These are phyloP conservation scores for Macrotrachela quadricornifera DNA, from an alignment of 1,140 invertebrate species.

Conservation along the genomic window DNA sequence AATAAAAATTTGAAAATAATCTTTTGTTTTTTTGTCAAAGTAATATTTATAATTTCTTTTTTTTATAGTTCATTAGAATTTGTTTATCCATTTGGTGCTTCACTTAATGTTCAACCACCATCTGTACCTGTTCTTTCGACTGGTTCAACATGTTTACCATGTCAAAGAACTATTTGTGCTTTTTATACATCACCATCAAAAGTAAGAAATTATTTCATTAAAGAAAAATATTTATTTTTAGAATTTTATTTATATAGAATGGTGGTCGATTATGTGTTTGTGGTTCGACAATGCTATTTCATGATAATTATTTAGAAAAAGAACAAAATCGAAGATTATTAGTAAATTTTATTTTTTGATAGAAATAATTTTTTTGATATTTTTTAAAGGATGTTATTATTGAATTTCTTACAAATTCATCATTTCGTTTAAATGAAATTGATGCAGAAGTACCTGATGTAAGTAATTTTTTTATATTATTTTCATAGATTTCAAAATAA, in stretches of 20 bases:
- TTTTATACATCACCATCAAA: constrained; percentile 39
- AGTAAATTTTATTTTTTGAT: no score
- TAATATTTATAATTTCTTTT: no score
- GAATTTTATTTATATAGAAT: constrained; percentile 11
- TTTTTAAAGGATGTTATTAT: background rate
- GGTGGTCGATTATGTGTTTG: constrained; percentile 36
- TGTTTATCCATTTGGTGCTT: constrained; percentile 84
- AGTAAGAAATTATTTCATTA: no score
- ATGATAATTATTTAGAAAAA: constrained; percentile 63
- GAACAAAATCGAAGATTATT: constrained; percentile 72
- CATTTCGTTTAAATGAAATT: constrained; percentile 46
- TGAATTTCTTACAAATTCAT: constrained; percentile 45
- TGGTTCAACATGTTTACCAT: constrained; percentile 72
- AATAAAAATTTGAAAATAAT: no score
- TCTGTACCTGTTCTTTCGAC: constrained; percentile 66
- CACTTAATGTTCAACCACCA: constrained; percentile 71
- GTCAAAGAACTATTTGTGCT: constrained; percentile 70
- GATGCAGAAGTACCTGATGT: constrained; percentile 85
- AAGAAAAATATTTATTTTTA: no score
- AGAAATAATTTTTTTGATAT: no score
- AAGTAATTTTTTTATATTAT: constrained; percentile 8
- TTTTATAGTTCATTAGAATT: constrained; percentile 49
- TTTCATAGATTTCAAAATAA: background rate
- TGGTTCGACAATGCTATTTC: constrained; percentile 40
- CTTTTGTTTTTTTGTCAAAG: no score